phyloP scores from a whole-genome alignment of 2,113 vertebrate species.

The Tyrannus savana region DNA sequence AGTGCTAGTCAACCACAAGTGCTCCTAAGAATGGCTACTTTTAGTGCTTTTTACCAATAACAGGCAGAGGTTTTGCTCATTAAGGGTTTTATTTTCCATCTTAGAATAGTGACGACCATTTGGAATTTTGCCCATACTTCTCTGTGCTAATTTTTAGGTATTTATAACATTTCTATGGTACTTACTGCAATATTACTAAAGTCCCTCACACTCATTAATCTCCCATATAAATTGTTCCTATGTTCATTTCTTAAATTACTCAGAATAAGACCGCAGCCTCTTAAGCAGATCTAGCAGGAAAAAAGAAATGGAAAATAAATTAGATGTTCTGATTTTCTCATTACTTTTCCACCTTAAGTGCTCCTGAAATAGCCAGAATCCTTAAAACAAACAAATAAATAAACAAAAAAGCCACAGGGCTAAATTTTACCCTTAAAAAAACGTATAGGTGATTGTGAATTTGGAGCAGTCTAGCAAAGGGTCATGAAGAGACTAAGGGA shows the following conservation, averaged over 20 bases:
- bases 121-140: conserved; percentile 35
- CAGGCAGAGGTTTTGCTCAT: conserved; percentile 63
- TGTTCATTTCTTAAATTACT: conserved; percentile 42
- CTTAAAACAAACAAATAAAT: conserved; percentile 13
- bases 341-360: conserved; percentile 23
- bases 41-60: conserved; percentile 64
- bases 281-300: conserved; percentile 37
- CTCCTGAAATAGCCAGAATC: conserved; percentile 35
- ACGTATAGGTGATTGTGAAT: background rate
- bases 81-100: conserved; percentile 55
- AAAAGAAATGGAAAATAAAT: conserved; percentile 37
- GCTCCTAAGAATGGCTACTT: conserved; percentile 61
- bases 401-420: background rate
- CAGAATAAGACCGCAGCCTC: conserved; percentile 45
- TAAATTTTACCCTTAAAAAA: background rate
- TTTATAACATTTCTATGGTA: conserved; percentile 59
- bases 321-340: conserved; percentile 30
- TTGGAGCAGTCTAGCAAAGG: background rate
- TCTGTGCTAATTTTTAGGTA: conserved; percentile 51
- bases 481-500: background rate
- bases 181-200: conserved; percentile 18
- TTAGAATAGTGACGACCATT: conserved; percentile 14
- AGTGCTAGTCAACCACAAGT: conserved; percentile 57
- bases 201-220: conserved; percentile 51
- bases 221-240: conserved; percentile 29